Evolutionary conservation across 2,113 vertebrate genomes (phyloP), one percentile per base, ranked within the genome.

Genomic region (Copsychus sechellarum): DNA sequence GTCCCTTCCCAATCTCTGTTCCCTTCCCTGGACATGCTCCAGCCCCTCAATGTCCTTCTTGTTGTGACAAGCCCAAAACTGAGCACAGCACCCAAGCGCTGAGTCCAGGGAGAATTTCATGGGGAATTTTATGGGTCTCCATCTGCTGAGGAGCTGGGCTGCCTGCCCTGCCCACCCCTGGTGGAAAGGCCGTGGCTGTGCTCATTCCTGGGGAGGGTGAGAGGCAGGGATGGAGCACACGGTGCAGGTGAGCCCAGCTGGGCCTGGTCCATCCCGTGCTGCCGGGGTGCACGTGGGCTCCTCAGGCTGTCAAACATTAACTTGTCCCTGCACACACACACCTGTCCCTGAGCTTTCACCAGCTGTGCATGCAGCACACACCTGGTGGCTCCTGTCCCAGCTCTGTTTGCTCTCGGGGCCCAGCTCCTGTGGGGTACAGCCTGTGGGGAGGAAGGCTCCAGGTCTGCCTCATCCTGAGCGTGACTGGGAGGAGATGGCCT

Each of bases 151-250:
- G 47, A 62, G 24, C 29, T 14, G 29, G 33, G 42, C 62, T 84
- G 31, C 70, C 48, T 54, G 26, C 40, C 34, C 58, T n/a, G 19
- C 21, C 53, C 7, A 1, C 9, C 60, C 34, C 25, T 10, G 14
- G 6, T 22, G 54, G 58, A 26, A 77, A 71, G 0, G 11, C 8
- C 3, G 33, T 13, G n/a, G 13, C 5, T 48, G 17, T 4, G 14
- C 3, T 36, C 23, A 2, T 9, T 9, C 5, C 5, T 0, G 9
- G 31, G 15, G 20, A 11, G n/a, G 8, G 8, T 5, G 61, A 70
- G 77, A 6, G 23, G 26, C 20, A 6, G 9, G 2, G 14, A 3
- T 3, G 13, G 56, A 78, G 56, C 4, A 8, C n/a, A 10, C 0
- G 1, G 16, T n/a, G 29, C 1, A 3, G 5, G 5, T 21, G 69